Percentiles rank a stretch among this genome's conserved stretches.
Evolutionary conservation across 2,888 invertebrate species (phyloP).

Genomic region (Bimastos eiseni): DNA sequence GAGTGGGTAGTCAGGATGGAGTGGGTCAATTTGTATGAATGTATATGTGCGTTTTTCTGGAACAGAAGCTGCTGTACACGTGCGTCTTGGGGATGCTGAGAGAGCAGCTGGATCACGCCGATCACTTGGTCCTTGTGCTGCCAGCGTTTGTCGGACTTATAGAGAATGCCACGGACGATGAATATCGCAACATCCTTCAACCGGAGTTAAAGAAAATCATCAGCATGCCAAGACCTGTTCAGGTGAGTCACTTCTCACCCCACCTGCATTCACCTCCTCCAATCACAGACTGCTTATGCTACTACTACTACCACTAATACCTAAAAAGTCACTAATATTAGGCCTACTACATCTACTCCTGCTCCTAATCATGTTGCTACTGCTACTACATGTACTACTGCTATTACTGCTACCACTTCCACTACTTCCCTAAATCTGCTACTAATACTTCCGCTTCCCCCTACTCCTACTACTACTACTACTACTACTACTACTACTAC

Average conservation of each 20-base stretch:
- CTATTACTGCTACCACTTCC: not conserved
- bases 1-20: no score
- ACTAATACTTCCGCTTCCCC: no score
- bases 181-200: slow-evolving; percentile 70
- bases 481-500: not conserved
- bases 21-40: no score
- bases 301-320: not conserved
- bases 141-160: slow-evolving; percentile 44
- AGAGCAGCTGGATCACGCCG: slow-evolving; percentile 80
- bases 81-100: slow-evolving; percentile 88
- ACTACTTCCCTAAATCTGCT: not conserved
- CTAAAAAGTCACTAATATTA: no score
- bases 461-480: no score
- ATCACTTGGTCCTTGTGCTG: slow-evolving; percentile 75
- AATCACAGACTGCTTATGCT: no score
- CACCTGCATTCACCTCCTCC: no score
- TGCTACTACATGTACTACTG: not conserved
- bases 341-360: no score
- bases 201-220: slow-evolving; percentile 68
- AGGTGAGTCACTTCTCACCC: slow-evolving; percentile 67
- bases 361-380: no score
- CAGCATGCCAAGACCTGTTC: slow-evolving; percentile 65
- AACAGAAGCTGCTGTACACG: slow-evolving; percentile 90
- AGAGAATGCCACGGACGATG: slow-evolving; percentile 42
- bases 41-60: not conserved